Conservation (phyloP, 2,797 vertebrate species). For the Melanotaenia nigrans region DNA sequence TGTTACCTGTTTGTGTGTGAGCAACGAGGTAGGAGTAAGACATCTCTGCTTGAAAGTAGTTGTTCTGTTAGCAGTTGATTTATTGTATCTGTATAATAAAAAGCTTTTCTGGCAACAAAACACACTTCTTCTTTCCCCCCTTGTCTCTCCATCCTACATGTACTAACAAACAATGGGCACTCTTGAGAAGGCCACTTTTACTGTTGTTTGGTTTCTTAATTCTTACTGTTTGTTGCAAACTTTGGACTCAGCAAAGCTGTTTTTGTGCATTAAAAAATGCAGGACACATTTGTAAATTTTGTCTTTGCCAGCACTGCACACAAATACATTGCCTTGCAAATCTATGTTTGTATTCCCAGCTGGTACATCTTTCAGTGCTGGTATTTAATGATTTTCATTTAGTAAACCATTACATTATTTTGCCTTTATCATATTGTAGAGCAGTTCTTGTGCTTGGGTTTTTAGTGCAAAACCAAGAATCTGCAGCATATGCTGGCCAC, state of each 20-base stretch:
- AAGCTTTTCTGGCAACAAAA: conserved; percentile 52
- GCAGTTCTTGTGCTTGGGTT: conserved; percentile 4
- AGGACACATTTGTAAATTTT: conserved; percentile 25
- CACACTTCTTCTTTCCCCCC: conserved; percentile 10
- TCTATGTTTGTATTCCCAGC: conserved; percentile 26
- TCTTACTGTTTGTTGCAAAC: conserved; percentile 36
- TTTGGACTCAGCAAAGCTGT: conserved; percentile 17
- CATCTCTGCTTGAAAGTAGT: conserved; percentile 39
- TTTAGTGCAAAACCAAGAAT: background rate
- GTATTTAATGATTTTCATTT: conserved; percentile 1
- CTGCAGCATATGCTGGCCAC: background rate
- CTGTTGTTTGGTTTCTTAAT: conserved; percentile 13
- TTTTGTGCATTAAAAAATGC: conserved; percentile 18
- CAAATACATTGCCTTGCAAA: conserved; percentile 34
- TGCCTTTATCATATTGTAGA: conserved; percentile 10
- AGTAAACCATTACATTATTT: conserved; percentile 1
- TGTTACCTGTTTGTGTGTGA: conserved; percentile 7
- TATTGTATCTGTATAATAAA: conserved; percentile 60
- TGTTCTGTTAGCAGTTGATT: conserved; percentile 62
- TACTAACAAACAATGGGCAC: conserved; percentile 25
- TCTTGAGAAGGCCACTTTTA: conserved; percentile 43
- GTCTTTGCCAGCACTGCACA: conserved; percentile 28
- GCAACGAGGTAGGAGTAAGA: conserved; percentile 49
- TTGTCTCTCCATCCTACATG: conserved; percentile 11
- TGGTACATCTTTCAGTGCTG: background rate